Evolutionary conservation across 2,797 vertebrate genomes (phyloP).

Genomic region (Spinus olivaceus): DNA sequence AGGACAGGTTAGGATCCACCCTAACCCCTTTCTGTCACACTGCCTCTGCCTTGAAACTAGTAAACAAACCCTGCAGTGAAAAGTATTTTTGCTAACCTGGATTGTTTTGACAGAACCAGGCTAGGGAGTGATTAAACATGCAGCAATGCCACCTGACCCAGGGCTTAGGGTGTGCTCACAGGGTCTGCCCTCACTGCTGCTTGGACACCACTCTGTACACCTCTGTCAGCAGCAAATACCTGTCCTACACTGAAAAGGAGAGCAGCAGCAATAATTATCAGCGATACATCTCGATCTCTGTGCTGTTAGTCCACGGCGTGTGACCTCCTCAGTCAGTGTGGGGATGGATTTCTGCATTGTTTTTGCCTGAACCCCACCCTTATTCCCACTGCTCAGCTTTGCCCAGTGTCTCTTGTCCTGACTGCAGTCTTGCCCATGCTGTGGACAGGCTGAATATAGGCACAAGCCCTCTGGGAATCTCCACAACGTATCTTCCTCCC

Average conservation of each 20-base stretch:
- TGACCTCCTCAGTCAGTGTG: accelerated
- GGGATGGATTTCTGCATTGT: background rate
- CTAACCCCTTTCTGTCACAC: constrained; percentile 44
- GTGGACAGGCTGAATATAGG: background rate
- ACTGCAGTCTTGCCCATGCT: background rate
- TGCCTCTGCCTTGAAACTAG: constrained; percentile 7
- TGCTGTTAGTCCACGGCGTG: background rate
- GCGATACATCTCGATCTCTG: background rate
- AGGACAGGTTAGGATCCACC: background rate
- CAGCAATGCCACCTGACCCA: background rate
- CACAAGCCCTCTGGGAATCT: accelerated
- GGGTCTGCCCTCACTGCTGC: background rate
- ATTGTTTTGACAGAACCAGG: constrained; percentile 32
- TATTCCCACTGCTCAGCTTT: background rate
- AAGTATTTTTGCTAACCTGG: constrained; percentile 13
- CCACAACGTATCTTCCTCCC: background rate
- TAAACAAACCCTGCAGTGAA: constrained; percentile 22
- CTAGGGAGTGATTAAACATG: background rate
- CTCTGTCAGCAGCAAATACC: background rate
- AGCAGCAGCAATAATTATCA: background rate
- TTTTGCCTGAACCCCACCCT: background rate
- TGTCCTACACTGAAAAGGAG: background rate
- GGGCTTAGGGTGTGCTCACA: background rate
- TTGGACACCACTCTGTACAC: background rate
- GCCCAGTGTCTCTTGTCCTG: accelerated